phyloP scores from a whole-genome alignment of 2,797 vertebrate genomes.

The Pyrrhura leucotis region DNA sequence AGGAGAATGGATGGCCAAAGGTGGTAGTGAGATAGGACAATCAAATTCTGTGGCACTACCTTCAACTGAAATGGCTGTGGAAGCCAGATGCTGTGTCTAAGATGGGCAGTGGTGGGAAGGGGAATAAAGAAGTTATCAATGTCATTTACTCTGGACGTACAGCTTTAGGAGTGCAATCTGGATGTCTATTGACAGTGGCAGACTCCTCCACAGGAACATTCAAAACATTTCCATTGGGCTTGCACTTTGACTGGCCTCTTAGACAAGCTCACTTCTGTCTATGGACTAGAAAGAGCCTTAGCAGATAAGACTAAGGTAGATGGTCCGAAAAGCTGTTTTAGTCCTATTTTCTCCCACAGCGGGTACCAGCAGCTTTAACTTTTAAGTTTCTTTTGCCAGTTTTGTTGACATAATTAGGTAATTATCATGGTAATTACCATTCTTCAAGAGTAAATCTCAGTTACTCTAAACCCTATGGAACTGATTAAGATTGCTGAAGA shows the following conservation, averaged over 20 bases:
- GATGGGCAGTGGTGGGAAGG: not conserved
- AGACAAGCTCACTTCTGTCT: not conserved
- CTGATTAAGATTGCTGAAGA: not conserved
- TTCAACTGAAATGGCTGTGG: not conserved
- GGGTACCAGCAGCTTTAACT: not conserved
- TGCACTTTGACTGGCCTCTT: not conserved
- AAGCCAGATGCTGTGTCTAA: not conserved
- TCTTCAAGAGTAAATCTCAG: not conserved
- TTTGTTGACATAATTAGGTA: not conserved
- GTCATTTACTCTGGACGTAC: not conserved
- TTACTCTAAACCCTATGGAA: not conserved
- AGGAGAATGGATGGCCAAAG: not conserved
- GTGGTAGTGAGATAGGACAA: not conserved
- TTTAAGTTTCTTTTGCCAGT: not conserved
- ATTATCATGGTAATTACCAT: not conserved
- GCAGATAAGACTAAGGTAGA: not conserved
- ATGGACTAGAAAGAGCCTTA: not conserved
- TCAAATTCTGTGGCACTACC: not conserved
- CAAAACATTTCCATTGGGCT: not conserved
- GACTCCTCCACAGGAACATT: accelerated
- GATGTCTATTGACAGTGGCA: not conserved
- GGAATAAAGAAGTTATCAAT: not conserved
- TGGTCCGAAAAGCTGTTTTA: not conserved
- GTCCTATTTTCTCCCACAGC: not conserved
- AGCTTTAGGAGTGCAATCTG: not conserved